A percentile compares a stretch with the other conserved stretches of the same genome.
These are phyloP conservation scores for Diarsia rubi DNA, from an alignment of 2,888 invertebrate genomes.

Conservation along the genomic window DNA sequence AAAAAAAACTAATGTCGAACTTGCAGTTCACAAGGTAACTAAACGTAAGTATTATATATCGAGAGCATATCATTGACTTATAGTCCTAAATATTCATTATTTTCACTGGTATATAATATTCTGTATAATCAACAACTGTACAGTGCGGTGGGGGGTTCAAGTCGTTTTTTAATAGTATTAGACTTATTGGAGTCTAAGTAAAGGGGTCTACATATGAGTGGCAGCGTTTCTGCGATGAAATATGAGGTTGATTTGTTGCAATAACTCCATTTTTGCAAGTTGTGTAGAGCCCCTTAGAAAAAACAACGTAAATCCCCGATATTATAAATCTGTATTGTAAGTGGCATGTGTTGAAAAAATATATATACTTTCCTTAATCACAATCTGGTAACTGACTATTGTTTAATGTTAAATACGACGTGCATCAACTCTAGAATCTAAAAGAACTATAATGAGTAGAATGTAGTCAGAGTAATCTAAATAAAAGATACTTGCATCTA, in stretches of 20 bases:
- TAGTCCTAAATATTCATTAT: slow-evolving; percentile 84
- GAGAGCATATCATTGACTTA: slow-evolving; percentile 86
- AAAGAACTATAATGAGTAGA: slow-evolving; percentile 74
- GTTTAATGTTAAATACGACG: slow-evolving; percentile 78
- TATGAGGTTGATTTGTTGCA: neutral
- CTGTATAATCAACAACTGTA: slow-evolving; percentile 80
- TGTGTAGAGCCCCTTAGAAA: slow-evolving; percentile 14
- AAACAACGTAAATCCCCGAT: slow-evolving; percentile 36
- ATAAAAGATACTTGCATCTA: slow-evolving; percentile 72
- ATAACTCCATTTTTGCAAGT: neutral
- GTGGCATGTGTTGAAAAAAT: slow-evolving; percentile 83
- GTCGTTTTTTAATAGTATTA: slow-evolving; percentile 46
- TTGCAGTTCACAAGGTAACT: slow-evolving; percentile 90
- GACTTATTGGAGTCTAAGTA: slow-evolving; percentile 19
- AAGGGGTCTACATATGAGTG: slow-evolving; percentile 18
- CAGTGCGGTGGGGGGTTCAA: slow-evolving; percentile 70
- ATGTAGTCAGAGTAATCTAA: slow-evolving; percentile 74
- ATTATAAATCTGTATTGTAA: slow-evolving; percentile 61
- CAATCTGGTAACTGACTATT: slow-evolving; percentile 89
- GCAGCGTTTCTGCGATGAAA: slow-evolving; percentile 14
- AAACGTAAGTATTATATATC: slow-evolving; percentile 85
- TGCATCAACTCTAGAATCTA: slow-evolving; percentile 80
- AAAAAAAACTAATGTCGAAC: slow-evolving; percentile 85
- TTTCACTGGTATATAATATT: slow-evolving; percentile 86
- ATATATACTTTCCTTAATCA: slow-evolving; percentile 84